Evolutionary conservation across 1,140 invertebrate genomes (phyloP).

Genomic region (Zaprionus nigranus): DNA sequence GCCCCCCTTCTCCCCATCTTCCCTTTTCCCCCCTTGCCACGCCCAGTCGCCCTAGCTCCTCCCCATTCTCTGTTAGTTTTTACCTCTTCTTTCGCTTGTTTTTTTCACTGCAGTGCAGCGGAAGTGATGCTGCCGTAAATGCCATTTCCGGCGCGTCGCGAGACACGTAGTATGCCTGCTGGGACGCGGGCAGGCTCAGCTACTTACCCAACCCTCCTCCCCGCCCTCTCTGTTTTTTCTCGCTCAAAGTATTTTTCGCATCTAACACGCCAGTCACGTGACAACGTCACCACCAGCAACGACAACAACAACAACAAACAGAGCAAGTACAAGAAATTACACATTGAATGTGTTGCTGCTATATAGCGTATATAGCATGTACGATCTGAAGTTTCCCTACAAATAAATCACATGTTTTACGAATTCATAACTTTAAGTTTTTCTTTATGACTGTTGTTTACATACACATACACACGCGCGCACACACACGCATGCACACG

Average conservation of each 20-base stretch:
- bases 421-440: conserved; percentile 82
- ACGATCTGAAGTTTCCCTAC: conserved; percentile 51
- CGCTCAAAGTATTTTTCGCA: conserved; percentile 59
- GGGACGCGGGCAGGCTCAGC: conserved; percentile 31
- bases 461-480: conserved; percentile 23
- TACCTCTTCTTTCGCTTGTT: conserved; percentile 5
- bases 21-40: too few species aligned
- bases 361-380: conserved; percentile 1
- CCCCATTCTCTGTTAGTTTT: conserved; percentile 52
- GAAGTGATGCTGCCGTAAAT: conserved; percentile 59
- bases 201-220: conserved; percentile 18
- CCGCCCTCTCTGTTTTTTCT: conserved; percentile 41
- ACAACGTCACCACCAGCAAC: conserved; percentile 54
- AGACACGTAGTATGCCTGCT: conserved; percentile 24
- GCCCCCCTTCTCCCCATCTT: background rate
- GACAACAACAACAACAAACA: conserved; percentile 39
- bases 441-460: conserved; percentile 78
- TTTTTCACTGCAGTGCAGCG: conserved; percentile 9
- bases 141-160: conserved; percentile 59
- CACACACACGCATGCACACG: conserved; percentile 3
- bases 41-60: background rate
- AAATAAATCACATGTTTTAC: conserved; percentile 81
- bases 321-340: conserved; percentile 22
- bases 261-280: conserved; percentile 65
- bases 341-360: background rate